A percentile compares a stretch with the other conserved stretches of the same genome.
These are phyloP conservation scores for Sylvilagus bachmani DNA, from an alignment of 2,113 vertebrate genomes.

Conservation along the genomic window DNA sequence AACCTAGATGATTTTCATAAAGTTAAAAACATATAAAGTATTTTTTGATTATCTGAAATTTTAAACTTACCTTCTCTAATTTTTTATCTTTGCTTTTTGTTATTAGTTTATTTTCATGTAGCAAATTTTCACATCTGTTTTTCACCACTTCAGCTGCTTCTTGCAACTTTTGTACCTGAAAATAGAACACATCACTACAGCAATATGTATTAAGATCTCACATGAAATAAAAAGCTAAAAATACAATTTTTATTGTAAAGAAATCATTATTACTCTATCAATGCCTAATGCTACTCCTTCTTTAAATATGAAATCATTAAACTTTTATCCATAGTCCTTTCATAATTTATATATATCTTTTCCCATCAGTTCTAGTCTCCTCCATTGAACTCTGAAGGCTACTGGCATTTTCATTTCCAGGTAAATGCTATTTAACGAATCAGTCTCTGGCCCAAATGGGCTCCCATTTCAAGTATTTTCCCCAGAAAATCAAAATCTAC, in stretches of 20 bases:
- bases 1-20: background rate
- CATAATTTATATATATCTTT: background rate
- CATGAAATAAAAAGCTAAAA: conserved; percentile 48
- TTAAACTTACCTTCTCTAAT: conserved; percentile 86
- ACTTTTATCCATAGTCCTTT: background rate
- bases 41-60: conserved; percentile 47
- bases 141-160: conserved; percentile 87
- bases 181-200: conserved; percentile 72
- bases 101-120: conserved; percentile 85
- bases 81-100: conserved; percentile 85
- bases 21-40: background rate
- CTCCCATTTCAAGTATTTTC: conserved; percentile 43
- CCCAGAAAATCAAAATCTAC: background rate
- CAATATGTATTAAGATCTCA: background rate
- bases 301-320: conserved; percentile 24
- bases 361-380: background rate
- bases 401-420: background rate
- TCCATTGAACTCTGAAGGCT: conserved; percentile 4
- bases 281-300: background rate
- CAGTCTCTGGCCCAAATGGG: background rate
- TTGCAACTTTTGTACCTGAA: conserved; percentile 90
- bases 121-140: conserved; percentile 84
- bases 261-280: conserved; percentile 6
- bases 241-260: conserved; percentile 36
- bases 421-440: background rate